Base-by-base conservation (phyloP, 2,888 invertebrate species). In the Shargacucullia verbasci region DNA sequence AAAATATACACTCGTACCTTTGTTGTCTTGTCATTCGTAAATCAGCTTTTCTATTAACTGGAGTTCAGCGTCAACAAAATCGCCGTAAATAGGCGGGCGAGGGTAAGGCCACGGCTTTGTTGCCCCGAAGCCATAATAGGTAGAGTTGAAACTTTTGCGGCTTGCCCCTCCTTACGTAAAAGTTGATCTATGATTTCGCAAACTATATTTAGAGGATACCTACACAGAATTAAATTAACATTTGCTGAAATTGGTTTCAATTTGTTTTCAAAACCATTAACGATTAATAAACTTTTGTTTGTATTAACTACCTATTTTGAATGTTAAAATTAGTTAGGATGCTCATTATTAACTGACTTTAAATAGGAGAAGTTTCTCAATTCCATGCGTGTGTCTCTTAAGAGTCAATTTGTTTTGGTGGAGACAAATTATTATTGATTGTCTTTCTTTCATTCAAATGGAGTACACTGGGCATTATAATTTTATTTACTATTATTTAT, bases 101-200 rank as follows among this genome's bases (percentile, higher is more conserved):
- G 67, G 71, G 61, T 73, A 53, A 66, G 65, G 53, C 63, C 66
- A 47, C 56, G 54, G 70, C 70, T 75, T 80, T 70, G 71, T 75
- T 70, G 45, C 67, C 79, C 70, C 43, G 62, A 65, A 69, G 71
- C 58, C 54, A 50, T 76, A 69, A 75, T 76, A 79, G 70, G 65
- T 71, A 62, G 72, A 73, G 78, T 69, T 66, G 59, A 70, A 78
- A 79, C 70, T 74, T 77, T 79, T 73, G 68, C 65, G 70, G 68
- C 45, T 48, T 62, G 55, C 45, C 68, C 61, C 60, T 52, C 46
- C 57, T 49, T 14, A 57, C 38, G 40, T 50, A 62, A 65, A 75
- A 73, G 57, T 75, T 65, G 59, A 75, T 65, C 54, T 65, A 73
- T 59, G 56, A 66, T 73, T 55, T 55, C 45, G 37, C 43, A 33